Conservation (phyloP, 2,888 invertebrate genomes). For the Deroplatys truncata region DNA sequence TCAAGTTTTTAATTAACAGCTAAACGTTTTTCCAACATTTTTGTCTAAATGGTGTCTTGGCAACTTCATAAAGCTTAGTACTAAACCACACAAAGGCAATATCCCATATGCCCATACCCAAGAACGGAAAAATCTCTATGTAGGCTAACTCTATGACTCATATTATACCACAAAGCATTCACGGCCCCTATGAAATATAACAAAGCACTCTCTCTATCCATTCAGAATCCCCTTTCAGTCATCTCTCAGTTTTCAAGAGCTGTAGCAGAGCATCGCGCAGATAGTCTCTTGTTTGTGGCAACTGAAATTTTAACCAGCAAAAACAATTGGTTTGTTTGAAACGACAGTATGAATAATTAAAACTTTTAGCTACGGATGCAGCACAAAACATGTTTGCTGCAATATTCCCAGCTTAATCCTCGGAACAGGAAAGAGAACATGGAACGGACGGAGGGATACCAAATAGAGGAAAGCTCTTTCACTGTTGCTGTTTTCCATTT, state of each 20-base stretch:
- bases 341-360: not conserved
- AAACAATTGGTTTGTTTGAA: not conserved
- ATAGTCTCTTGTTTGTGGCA: not conserved
- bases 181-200: not conserved
- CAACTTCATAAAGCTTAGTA: too few species aligned
- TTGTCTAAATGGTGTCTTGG: too few species aligned
- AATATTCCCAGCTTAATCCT: not conserved
- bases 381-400: not conserved
- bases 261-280: not conserved
- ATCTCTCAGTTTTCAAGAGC: not conserved
- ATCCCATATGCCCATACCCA: not conserved
- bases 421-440: not conserved
- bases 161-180: not conserved
- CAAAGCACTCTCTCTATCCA: not conserved
- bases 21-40: too few species aligned
- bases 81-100: too few species aligned
- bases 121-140: not conserved
- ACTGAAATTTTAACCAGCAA: not conserved
- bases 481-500: not conserved
- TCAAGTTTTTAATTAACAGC: too few species aligned
- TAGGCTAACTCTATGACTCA: not conserved
- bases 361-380: not conserved
- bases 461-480: not conserved
- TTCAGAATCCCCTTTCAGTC: not conserved
- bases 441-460: not conserved